A percentile compares a stretch with the other conserved stretches of the same genome.
These are phyloP conservation scores for Parnassius apollo DNA, from an alignment of 2,888 invertebrate genomes.

Conservation along the genomic window DNA sequence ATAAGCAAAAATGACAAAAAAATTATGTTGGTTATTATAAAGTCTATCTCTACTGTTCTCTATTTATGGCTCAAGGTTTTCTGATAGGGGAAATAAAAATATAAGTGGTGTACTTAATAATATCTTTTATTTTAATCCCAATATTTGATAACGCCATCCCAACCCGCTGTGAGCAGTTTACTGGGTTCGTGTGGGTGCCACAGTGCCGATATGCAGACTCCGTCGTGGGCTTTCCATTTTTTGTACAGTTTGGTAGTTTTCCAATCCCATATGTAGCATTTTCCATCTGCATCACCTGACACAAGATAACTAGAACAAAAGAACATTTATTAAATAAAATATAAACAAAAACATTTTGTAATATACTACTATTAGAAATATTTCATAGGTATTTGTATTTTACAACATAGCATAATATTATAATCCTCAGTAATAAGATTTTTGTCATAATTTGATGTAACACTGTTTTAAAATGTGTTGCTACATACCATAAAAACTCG, in stretches of 20 bases:
- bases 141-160: slow-evolving; percentile 99
- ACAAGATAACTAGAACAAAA: slow-evolving; percentile 91
- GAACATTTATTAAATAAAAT: background rate
- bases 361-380: too few relatives aligned
- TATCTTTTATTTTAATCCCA: slow-evolving; percentile 90
- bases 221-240: slow-evolving; percentile 99
- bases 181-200: slow-evolving; percentile 99
- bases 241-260: slow-evolving; percentile 98
- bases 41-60: slow-evolving; percentile 48
- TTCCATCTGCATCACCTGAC: slow-evolving; percentile 99
- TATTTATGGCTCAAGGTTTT: slow-evolving; percentile 58
- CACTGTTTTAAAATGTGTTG: background rate
- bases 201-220: slow-evolving; percentile 95
- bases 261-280: slow-evolving; percentile 99
- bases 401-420: too few relatives aligned
- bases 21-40: slow-evolving; percentile 38
- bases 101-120: slow-evolving; percentile 36
- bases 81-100: slow-evolving; percentile 57
- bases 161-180: slow-evolving; percentile 97
- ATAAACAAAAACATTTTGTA: too few relatives aligned
- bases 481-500: background rate
- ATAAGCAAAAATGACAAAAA: slow-evolving; percentile 40
- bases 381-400: too few relatives aligned
- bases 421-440: too few relatives aligned
- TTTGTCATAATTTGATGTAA: too few relatives aligned